These are phyloP conservation scores for Poecilus cupreus DNA, from an alignment of 2,888 invertebrate genomes.

Conservation along the genomic window DNA sequence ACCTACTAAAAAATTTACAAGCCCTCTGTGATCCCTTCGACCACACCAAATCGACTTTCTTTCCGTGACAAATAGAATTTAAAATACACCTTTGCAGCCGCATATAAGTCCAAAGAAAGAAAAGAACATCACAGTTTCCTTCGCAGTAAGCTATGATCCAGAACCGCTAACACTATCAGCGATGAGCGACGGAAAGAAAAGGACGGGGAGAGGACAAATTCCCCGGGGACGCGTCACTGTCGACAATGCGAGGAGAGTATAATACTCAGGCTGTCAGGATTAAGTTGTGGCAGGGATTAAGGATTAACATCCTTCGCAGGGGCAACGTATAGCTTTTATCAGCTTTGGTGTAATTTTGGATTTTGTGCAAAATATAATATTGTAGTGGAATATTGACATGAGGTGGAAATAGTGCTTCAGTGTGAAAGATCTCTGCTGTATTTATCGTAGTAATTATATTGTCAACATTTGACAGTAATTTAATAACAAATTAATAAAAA, in stretches of 20 bases:
- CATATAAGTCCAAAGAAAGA: conserved; percentile 27
- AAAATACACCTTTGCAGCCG: conserved; percentile 24
- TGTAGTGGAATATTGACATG: not conserved
- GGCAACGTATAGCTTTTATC: conserved; percentile 7
- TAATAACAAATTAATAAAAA: too few species aligned
- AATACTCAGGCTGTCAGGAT: conserved; percentile 33
- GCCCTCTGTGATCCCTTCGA: conserved; percentile 16
- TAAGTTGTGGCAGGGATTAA: conserved; percentile 31
- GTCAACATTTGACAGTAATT: too few species aligned
- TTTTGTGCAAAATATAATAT: too few species aligned
- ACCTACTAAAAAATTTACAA: conserved; percentile 32
- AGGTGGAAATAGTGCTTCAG: not conserved
- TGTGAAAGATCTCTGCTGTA: too few species aligned
- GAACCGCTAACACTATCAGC: conserved; percentile 23
- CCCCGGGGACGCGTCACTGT: conserved; percentile 45
- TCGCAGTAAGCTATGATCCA: conserved; percentile 11
- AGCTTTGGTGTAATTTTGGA: conserved; percentile 3
- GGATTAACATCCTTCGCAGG: not conserved
- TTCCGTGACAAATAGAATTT: conserved; percentile 53
- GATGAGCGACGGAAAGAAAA: not conserved
- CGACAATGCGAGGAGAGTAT: conserved; percentile 3
- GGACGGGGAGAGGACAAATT: conserved; percentile 4
- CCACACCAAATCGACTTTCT: conserved; percentile 50
- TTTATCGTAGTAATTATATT: too few species aligned
- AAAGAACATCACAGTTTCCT: conserved; percentile 19